phyloP scores from a whole-genome alignment of 2,888 invertebrate species.

The Melinopterus prodromus region DNA sequence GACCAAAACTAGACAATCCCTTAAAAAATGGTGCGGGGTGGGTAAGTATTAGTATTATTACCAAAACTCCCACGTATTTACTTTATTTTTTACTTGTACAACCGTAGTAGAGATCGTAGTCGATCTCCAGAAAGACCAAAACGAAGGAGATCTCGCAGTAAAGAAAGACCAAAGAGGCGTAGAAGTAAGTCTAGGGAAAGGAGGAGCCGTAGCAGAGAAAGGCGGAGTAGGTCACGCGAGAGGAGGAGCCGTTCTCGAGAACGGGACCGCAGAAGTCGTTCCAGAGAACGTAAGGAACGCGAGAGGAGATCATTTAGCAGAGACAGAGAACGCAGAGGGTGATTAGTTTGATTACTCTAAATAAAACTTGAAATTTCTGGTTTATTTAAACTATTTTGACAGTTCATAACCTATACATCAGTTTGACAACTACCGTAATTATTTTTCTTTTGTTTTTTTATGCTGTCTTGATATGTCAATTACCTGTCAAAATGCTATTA shows the following conservation, averaged over 20 bases:
- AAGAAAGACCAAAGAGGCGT: constrained; percentile 53
- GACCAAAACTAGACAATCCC: not conserved
- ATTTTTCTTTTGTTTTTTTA: not conserved
- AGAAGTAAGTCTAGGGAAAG: constrained; percentile 53
- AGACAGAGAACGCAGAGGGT: constrained; percentile 49
- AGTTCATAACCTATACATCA: not conserved
- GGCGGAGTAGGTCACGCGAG: constrained; percentile 57
- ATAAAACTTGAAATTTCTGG: not conserved
- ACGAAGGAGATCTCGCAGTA: constrained; percentile 70
- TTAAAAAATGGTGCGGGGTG: constrained; percentile 25
- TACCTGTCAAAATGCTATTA: not conserved
- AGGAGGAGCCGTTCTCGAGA: constrained; percentile 56
- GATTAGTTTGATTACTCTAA: constrained; percentile 34
- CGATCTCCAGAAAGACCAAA: constrained; percentile 53
- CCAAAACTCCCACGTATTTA: not conserved
- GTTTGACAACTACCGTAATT: not conserved
- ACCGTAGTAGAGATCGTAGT: constrained; percentile 51
- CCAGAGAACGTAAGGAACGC: constrained; percentile 57
- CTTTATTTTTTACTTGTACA: too few relatives aligned
- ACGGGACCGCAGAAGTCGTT: constrained; percentile 51
- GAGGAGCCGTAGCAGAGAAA: constrained; percentile 52
- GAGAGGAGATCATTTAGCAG: constrained; percentile 56
- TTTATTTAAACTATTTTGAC: not conserved
- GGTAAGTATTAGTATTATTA: constrained; percentile 19
- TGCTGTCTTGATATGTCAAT: too few relatives aligned